Conservation (phyloP, 64 coral and sea anemone species). For the Catalaphyllia jardinei region DNA sequence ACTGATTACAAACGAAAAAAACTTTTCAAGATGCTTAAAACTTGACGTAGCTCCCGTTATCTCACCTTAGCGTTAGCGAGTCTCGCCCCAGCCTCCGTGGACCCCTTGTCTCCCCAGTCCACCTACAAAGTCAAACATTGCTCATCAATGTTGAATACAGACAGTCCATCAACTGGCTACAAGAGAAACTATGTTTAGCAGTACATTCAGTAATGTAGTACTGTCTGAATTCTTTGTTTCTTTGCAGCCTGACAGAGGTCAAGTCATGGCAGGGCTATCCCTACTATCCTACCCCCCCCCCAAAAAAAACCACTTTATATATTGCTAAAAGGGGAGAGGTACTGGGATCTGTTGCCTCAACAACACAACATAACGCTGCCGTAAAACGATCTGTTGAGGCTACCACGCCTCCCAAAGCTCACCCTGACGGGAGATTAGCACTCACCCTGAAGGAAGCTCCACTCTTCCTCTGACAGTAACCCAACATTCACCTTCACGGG, state of each 20-base stretch:
- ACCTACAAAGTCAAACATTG: constrained; percentile 52
- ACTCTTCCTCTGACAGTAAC: neutral
- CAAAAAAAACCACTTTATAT: neutral
- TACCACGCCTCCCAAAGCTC: neutral
- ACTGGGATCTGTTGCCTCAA: too few relatives aligned
- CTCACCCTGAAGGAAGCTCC: neutral
- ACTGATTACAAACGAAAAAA: too few relatives aligned
- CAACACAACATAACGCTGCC: too few relatives aligned
- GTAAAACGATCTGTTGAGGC: too few relatives aligned
- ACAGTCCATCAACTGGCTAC: neutral
- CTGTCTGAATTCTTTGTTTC: neutral
- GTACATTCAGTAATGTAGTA: neutral
- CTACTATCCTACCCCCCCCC: neutral
- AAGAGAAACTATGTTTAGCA: neutral
- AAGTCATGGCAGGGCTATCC: neutral
- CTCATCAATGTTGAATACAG: neutral
- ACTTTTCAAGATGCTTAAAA: too few relatives aligned
- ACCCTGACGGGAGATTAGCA: constrained; percentile 67
- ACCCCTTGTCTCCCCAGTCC: constrained; percentile 91
- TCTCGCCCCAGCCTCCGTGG: constrained; percentile 89
- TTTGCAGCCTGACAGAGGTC: neutral
- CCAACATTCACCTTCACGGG: neutral
- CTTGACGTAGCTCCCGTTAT: neutral
- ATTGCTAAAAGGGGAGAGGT: too few relatives aligned
- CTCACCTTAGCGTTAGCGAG: constrained; percentile 82